Percentiles rank a stretch among this genome's conserved stretches.
Conservation (phyloP, 2,797 vertebrate species). For the Hippopotamyrus pictus region DNA sequence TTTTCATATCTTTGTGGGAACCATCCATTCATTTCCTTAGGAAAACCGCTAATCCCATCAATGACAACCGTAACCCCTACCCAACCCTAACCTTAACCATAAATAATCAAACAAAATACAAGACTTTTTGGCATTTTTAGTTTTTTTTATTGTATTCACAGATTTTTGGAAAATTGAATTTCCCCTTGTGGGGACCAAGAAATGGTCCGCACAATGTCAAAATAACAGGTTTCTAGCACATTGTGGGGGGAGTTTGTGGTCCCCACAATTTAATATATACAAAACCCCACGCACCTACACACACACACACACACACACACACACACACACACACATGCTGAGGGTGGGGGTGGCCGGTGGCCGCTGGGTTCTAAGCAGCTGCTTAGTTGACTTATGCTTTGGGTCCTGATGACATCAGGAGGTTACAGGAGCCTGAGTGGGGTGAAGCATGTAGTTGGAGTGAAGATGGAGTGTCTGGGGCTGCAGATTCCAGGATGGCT, state of each 20-base stretch:
- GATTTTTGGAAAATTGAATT: background rate
- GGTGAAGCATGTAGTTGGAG: background rate
- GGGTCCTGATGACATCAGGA: background rate
- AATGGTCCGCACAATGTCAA: background rate
- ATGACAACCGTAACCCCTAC: background rate
- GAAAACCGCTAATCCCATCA: background rate
- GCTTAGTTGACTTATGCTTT: background rate
- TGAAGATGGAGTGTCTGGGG: background rate
- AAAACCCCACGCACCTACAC: background rate
- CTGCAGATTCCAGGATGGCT: background rate
- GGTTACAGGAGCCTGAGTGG: background rate
- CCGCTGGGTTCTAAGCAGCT: background rate
- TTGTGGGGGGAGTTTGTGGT: background rate
- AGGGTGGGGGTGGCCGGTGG: background rate
- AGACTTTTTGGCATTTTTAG: background rate
- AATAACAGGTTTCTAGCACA: background rate
- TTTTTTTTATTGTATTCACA: background rate
- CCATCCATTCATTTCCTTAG: background rate
- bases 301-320: background rate
- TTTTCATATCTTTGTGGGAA: background rate
- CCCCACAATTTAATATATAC: background rate
- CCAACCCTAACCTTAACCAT: background rate
- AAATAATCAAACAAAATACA: background rate
- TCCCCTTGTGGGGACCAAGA: background rate
- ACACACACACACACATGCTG: background rate